Base-by-base conservation (phyloP, 1,140 invertebrate species). In the Leptinotarsa lineolata region DNA sequence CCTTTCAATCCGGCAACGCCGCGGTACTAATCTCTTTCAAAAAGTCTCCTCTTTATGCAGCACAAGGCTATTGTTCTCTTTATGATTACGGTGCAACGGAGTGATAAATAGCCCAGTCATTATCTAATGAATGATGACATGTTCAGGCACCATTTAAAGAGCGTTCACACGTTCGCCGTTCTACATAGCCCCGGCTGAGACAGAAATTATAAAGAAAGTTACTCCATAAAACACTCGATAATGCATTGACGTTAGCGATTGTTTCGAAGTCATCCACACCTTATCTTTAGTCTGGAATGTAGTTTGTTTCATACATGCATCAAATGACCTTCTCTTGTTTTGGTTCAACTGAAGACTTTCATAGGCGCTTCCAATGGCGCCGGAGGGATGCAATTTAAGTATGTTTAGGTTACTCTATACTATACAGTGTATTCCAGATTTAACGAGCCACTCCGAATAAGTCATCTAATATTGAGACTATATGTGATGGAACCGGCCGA, bases 121-220 rank as follows among this genome's bases (percentile, higher is more conserved):
- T 54, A 54, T 54, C 48, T 54, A 54, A 54, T 54, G 48, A 54
- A 54, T 54, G 48, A 54, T 54, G 48, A 54, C 48, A 54, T 54
- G 48, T 54, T 54, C 48, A 54, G 48, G n/a, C 48, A 54, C 48
- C 48, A 54, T 54, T 54, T 54, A 54, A 18, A 54, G 48, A 54
- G 48, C 48, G 48, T 54, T 54, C 48, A 54, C 48, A 54, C 48
- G 48, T 54, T 54, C 48, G 4, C 15, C 48, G 48, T 54, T 54
- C n/a, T 18, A 54, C 48, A 18, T 54, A 54, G 16, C 48, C 4
- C 48, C n/a, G 16, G n/a, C 30, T 3, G 30, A 18, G 48, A 16
- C 48, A 16, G 48, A 54, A 54, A 54, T 54, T 54, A 54, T 54
- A 54, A 54, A n/a, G 48, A 54, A 54, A 54, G 48, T 54, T 18